Conservation (phyloP, 2,797 vertebrate species). For the Macropodus opercularis region DNA sequence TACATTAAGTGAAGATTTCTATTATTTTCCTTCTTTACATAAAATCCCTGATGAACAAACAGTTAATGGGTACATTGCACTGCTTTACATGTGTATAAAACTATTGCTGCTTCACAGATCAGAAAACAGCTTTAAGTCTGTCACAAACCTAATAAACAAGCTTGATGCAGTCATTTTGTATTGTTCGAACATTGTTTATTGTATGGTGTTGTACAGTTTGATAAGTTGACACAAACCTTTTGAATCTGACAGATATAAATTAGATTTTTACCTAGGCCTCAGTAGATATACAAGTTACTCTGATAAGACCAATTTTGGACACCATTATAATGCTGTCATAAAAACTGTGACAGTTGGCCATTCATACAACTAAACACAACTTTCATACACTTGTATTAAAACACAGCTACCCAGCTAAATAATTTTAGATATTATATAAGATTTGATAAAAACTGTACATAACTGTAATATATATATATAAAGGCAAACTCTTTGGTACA, state of each 20-base stretch:
- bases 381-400: conserved; percentile 82
- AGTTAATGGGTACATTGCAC: too few relatives aligned
- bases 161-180: conserved; percentile 7
- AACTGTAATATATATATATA: conserved; percentile 87
- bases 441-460: conserved; percentile 88
- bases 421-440: conserved; percentile 83
- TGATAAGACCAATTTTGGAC: conserved; percentile 57
- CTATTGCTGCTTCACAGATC: neutral
- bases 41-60: conserved; percentile 28
- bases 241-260: conserved; percentile 49
- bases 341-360: conserved; percentile 65
- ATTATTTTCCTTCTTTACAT: conserved; percentile 35
- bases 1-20: neutral
- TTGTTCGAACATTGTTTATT: conserved; percentile 75
- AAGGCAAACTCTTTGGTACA: conserved; percentile 88
- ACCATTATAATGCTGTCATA: conserved; percentile 58
- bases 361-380: conserved; percentile 69
- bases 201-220: conserved; percentile 64
- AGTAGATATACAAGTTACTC: conserved; percentile 51
- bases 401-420: conserved; percentile 84
- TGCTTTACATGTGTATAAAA: too few relatives aligned
- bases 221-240: conserved; percentile 44
- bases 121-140: neutral
- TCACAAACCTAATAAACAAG: conserved; percentile 31
- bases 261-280: conserved; percentile 37